A percentile compares a stretch with the other conserved stretches of the same genome.
Evolutionary conservation across 2,113 vertebrate species (phyloP).

Genomic region (Zosterops japonicus): DNA sequence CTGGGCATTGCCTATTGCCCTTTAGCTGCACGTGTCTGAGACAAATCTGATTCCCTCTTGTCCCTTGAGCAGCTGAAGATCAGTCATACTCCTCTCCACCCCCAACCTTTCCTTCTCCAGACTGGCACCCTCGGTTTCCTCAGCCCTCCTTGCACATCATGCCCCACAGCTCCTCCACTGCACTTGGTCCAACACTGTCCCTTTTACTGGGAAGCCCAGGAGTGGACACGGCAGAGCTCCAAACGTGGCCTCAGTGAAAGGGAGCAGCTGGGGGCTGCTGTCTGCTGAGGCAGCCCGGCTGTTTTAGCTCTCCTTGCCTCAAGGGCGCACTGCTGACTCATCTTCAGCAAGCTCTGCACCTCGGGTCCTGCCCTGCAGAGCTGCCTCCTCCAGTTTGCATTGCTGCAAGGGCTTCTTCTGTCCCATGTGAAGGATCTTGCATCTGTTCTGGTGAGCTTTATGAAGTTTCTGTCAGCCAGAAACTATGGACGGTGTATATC

Average conservation of each 20-base stretch:
- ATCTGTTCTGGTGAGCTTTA: not conserved
- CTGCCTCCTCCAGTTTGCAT: not conserved
- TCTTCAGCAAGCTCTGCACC: not conserved
- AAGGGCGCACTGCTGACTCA: conserved; percentile 53
- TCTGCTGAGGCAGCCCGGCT: not conserved
- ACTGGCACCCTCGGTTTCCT: fast-evolving
- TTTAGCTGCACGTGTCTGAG: not conserved
- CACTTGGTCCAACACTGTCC: not conserved
- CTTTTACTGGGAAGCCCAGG: not conserved
- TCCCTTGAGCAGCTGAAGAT: not conserved
- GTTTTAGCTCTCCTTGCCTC: conserved; percentile 21
- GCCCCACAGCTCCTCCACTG: not conserved
- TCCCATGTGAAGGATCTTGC: not conserved
- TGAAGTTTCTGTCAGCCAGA: not conserved
- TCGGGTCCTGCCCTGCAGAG: not conserved
- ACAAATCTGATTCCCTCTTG: not conserved
- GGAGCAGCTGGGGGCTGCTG: not conserved
- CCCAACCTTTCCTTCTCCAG: not conserved
- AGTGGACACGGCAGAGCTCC: not conserved
- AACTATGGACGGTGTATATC: not conserved
- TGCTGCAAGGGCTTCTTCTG: not conserved
- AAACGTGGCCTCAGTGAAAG: not conserved
- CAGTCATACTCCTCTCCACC: not conserved
- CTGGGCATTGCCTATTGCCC: not conserved
- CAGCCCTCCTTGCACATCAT: not conserved